These are phyloP conservation scores for Tyria jacobaeae DNA, from an alignment of 2,888 invertebrate species.

Conservation along the genomic window DNA sequence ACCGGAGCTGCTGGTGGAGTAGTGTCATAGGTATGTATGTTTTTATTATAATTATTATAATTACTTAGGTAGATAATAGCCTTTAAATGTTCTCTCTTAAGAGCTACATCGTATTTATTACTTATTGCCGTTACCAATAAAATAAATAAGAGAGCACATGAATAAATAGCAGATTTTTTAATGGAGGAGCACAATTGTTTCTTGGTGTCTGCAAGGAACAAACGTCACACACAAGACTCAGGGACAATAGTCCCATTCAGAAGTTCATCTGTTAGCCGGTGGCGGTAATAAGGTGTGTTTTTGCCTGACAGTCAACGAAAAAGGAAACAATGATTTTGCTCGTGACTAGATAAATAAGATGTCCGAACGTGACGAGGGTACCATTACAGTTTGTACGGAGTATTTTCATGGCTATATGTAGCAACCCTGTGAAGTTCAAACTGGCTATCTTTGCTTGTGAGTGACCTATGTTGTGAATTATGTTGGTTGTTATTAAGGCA, in stretches of 20 bases:
- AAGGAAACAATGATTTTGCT: slow-evolving; percentile 84
- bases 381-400: slow-evolving; percentile 82
- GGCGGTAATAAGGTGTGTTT: slow-evolving; percentile 80
- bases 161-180: slow-evolving; percentile 62
- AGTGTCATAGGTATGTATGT: too few species aligned
- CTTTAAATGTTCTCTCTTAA: background rate
- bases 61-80: too few species aligned
- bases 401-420: slow-evolving; percentile 71
- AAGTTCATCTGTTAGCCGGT: slow-evolving; percentile 77
- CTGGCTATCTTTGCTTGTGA: slow-evolving; percentile 77
- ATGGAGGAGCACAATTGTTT: slow-evolving; percentile 53
- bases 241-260: slow-evolving; percentile 72
- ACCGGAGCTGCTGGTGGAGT: too few species aligned
- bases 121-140: slow-evolving; percentile 30
- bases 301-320: slow-evolving; percentile 72
- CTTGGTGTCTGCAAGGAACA: slow-evolving; percentile 59
- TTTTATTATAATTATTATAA: too few species aligned
- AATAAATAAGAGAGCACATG: slow-evolving; percentile 56
- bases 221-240: slow-evolving; percentile 75
- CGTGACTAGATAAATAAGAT: slow-evolving; percentile 85
- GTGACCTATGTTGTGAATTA: slow-evolving; percentile 65
- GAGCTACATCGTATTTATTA: background rate
- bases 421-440: slow-evolving; percentile 64
- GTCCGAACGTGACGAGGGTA: slow-evolving; percentile 83
- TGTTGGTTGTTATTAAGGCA: background rate